These are phyloP conservation scores for Dicyrtoma fusca DNA, from an alignment of 2,888 invertebrate genomes.

Conservation along the genomic window DNA sequence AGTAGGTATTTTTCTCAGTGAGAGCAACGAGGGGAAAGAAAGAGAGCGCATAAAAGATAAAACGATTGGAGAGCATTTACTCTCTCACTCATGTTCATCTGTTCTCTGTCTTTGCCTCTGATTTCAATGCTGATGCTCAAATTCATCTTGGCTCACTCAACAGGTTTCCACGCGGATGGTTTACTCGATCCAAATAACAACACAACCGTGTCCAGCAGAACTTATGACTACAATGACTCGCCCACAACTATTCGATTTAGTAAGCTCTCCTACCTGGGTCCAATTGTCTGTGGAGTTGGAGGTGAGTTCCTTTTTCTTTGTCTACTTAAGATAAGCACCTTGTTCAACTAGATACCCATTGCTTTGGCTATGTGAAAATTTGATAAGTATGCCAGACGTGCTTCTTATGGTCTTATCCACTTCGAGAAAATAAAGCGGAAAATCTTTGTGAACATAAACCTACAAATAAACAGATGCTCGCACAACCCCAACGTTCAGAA, in stretches of 20 bases:
- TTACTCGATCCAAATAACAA: conserved; percentile 48
- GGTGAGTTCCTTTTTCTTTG: conserved; percentile 65
- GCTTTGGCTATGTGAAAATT: too few species aligned
- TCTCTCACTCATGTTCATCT: neutral
- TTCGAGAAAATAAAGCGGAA: too few species aligned
- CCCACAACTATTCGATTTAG: conserved; percentile 67
- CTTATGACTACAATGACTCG: conserved; percentile 42
- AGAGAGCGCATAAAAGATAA: neutral
- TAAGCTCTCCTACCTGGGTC: conserved; percentile 93
- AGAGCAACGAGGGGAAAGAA: neutral
- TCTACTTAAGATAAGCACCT: too few species aligned
- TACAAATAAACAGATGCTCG: too few species aligned
- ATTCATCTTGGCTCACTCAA: neutral
- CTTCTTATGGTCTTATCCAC: too few species aligned
- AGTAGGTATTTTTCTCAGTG: too few species aligned
- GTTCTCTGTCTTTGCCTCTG: conserved; percentile 4
- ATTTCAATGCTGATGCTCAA: neutral
- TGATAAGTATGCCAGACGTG: too few species aligned
- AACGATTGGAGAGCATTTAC: neutral
- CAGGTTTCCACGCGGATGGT: conserved; percentile 55
- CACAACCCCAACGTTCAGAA: too few species aligned
- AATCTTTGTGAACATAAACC: too few species aligned
- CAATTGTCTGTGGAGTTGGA: conserved; percentile 96
- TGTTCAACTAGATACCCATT: too few species aligned
- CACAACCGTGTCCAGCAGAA: conserved; percentile 33